Evolutionary conservation across 2,113 vertebrate species (phyloP).

Genomic region (Brachyhypopomus gauderio): DNA sequence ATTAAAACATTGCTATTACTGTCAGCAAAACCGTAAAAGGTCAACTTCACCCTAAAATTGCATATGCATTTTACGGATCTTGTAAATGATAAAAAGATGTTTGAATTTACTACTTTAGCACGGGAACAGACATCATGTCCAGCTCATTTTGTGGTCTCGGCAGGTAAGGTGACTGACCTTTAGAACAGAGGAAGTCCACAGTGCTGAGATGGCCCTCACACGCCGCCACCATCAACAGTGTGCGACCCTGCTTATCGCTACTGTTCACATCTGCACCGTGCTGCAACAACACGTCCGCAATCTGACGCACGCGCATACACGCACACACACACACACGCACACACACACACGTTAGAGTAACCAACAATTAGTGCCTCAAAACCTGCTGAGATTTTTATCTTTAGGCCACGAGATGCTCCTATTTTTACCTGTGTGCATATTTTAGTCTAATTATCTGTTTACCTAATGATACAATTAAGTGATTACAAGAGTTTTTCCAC

Average conservation of each 20-base stretch:
- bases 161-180: slow-evolving; percentile 76
- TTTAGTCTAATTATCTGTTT: neutral
- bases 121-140: neutral
- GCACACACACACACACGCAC: neutral
- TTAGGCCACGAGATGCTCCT: no score
- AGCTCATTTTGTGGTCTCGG: neutral
- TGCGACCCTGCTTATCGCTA: slow-evolving; percentile 94
- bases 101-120: neutral
- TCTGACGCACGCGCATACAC: slow-evolving; percentile 71
- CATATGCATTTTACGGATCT: neutral
- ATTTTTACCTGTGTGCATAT: neutral
- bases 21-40: neutral
- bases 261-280: slow-evolving; percentile 87
- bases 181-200: slow-evolving; percentile 89
- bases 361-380: neutral
- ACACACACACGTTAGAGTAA: neutral
- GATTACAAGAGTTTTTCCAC: neutral
- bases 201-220: slow-evolving; percentile 95
- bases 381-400: neutral
- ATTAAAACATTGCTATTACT: neutral
- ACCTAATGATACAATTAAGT: neutral
- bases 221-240: slow-evolving; percentile 94
- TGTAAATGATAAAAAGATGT: neutral
- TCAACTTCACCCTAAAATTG: neutral
- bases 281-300: slow-evolving; percentile 86